Percentiles rank a stretch among this genome's conserved stretches.
Conservation (phyloP, 1,140 invertebrate genomes). For the Bombus affinis region DNA sequence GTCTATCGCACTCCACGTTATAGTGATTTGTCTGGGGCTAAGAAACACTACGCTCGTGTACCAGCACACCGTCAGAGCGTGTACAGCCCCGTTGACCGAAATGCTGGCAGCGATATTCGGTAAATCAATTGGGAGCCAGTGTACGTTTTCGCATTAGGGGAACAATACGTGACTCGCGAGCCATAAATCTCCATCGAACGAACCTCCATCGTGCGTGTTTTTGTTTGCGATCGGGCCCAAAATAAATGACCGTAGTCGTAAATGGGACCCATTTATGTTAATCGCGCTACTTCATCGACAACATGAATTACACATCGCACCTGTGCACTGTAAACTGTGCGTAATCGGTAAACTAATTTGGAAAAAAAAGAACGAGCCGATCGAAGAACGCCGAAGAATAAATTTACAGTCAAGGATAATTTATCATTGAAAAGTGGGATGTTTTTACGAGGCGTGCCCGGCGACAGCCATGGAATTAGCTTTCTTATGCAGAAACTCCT, state of each 20-base stretch:
- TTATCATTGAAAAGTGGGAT: constrained; percentile 64
- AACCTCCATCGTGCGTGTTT: constrained; percentile 10
- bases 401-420: constrained; percentile 45
- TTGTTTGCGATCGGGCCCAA: constrained; percentile 17
- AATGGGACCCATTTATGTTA: constrained; percentile 39
- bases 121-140: constrained; percentile 20
- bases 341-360: neutral
- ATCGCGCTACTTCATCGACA: constrained; percentile 27
- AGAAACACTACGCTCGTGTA: neutral
- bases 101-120: neutral
- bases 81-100: neutral
- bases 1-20: neutral
- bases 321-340: constrained; percentile 17
- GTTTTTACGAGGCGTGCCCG: constrained; percentile 38
- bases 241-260: constrained; percentile 22
- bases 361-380: neutral
- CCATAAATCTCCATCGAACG: constrained; percentile 32
- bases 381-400: constrained; percentile 30
- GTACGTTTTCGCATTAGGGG: constrained; percentile 13
- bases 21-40: neutral
- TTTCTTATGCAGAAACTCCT: constrained; percentile 61
- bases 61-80: neutral
- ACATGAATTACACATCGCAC: constrained; percentile 30
- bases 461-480: constrained; percentile 59
- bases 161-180: neutral